These are phyloP conservation scores for Apantesis nais DNA, from an alignment of 2,888 invertebrate species.

Conservation along the genomic window DNA sequence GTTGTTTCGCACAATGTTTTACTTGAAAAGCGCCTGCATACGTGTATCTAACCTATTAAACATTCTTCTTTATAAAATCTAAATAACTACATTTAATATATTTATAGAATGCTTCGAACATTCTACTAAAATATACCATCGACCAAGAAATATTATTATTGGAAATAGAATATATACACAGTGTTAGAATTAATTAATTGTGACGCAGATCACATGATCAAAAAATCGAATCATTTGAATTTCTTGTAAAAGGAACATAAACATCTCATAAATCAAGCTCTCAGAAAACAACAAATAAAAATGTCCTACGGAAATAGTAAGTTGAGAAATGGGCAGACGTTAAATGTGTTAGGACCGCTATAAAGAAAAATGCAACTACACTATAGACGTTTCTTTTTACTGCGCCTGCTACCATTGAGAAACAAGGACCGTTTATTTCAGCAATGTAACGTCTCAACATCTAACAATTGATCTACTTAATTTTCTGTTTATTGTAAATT, in stretches of 20 bases:
- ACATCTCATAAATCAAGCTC: constrained; percentile 63
- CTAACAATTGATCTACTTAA: constrained; percentile 20
- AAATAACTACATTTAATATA: constrained; percentile 15
- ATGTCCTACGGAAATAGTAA: constrained; percentile 61
- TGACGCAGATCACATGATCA: constrained; percentile 60
- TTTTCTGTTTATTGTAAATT: constrained; percentile 30
- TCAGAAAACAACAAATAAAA: constrained; percentile 62
- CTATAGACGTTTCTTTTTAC: constrained; percentile 36
- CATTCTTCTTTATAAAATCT: constrained; percentile 31
- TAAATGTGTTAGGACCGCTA: constrained; percentile 61
- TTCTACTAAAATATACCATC: not conserved
- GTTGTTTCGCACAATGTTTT: constrained; percentile 68
- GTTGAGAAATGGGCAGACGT: constrained; percentile 61
- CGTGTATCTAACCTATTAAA: constrained; percentile 32
- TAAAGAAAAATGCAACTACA: constrained; percentile 58
- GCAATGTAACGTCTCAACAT: constrained; percentile 26
- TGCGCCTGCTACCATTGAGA: constrained; percentile 22
- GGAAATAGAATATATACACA: constrained; percentile 41
- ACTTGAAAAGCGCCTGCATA: constrained; percentile 50
- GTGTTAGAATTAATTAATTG: constrained; percentile 47
- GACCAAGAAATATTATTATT: constrained; percentile 45
- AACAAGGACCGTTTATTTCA: constrained; percentile 25
- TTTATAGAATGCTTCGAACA: not conserved
- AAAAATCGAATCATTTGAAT: constrained; percentile 55
- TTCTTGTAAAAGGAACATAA: constrained; percentile 50